Evolutionary conservation across 2,113 vertebrate species (phyloP).

Genomic region (Etia nguti): DNA sequence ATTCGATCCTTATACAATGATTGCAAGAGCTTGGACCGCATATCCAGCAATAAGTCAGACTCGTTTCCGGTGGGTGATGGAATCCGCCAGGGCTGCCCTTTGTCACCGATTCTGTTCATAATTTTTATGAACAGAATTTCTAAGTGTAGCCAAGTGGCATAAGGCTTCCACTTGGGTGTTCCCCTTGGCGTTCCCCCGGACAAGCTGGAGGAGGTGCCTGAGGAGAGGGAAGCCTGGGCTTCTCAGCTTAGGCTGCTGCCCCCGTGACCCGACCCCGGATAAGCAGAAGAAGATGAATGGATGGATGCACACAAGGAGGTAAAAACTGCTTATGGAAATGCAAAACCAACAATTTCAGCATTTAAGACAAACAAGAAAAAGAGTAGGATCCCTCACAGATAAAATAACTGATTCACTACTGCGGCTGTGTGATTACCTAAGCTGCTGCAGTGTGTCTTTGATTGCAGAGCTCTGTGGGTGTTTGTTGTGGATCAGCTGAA

Average conservation of each 20-base stretch:
- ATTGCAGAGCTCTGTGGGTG: conserved; percentile 67
- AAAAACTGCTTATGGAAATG: neutral
- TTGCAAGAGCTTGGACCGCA: neutral
- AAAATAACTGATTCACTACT: neutral
- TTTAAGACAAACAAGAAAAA: neutral
- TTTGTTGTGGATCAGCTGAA: conserved; percentile 63
- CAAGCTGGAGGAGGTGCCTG: neutral
- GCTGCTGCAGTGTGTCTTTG: conserved; percentile 64
- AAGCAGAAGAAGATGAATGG: neutral
- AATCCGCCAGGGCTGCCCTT: neutral
- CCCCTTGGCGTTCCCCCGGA: neutral
- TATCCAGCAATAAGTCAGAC: neutral
- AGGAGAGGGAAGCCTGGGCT: neutral
- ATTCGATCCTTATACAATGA: accelerated
- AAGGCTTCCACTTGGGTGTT: neutral
- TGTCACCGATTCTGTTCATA: neutral
- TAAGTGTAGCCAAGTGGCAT: neutral
- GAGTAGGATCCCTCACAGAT: neutral
- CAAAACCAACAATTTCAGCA: neutral
- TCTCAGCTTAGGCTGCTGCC: neutral
- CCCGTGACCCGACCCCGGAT: accelerated
- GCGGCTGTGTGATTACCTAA: conserved; percentile 67
- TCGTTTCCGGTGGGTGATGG: neutral
- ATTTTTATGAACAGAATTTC: neutral
- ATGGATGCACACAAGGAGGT: neutral